Conservation (phyloP, 2,797 vertebrate genomes). For the Serranus cabrilla region DNA sequence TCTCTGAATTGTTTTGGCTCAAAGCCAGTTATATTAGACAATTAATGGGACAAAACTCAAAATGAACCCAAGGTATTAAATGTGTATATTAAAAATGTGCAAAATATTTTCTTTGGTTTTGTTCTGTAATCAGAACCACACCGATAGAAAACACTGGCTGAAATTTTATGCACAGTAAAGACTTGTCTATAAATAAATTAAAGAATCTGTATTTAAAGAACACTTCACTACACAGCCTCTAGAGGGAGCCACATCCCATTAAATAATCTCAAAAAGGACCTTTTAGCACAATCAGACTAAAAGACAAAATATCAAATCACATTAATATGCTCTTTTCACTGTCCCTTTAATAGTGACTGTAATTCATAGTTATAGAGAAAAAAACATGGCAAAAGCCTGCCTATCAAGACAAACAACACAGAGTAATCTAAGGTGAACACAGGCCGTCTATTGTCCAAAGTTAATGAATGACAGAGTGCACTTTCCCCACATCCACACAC, state of each 20-base stretch:
- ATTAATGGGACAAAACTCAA: not conserved
- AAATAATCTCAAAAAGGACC: not conserved
- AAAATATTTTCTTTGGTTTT: not conserved
- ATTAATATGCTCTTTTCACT: constrained; percentile 54
- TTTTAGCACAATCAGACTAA: not conserved
- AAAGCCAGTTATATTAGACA: not conserved
- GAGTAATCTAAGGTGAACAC: constrained; percentile 47
- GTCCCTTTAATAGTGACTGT: constrained; percentile 68
- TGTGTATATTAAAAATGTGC: not conserved
- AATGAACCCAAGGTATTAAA: not conserved
- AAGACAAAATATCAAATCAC: constrained; percentile 29
- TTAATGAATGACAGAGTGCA: constrained; percentile 55
- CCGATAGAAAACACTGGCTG: not conserved
- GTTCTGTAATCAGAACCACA: not conserved
- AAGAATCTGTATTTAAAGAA: too few relatives aligned
- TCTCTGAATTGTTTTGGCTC: not conserved
- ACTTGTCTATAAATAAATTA: not conserved
- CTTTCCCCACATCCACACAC: constrained; percentile 35
- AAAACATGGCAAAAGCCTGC: constrained; percentile 17
- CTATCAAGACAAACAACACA: constrained; percentile 46
- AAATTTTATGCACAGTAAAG: not conserved
- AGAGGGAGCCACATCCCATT: constrained; percentile 75
- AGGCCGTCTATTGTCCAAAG: constrained; percentile 28
- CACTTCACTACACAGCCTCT: constrained; percentile 22
- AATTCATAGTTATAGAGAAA: constrained; percentile 36